These are phyloP conservation scores for Platerodrilus igneus DNA, from an alignment of 2,888 invertebrate species.

Conservation along the genomic window DNA sequence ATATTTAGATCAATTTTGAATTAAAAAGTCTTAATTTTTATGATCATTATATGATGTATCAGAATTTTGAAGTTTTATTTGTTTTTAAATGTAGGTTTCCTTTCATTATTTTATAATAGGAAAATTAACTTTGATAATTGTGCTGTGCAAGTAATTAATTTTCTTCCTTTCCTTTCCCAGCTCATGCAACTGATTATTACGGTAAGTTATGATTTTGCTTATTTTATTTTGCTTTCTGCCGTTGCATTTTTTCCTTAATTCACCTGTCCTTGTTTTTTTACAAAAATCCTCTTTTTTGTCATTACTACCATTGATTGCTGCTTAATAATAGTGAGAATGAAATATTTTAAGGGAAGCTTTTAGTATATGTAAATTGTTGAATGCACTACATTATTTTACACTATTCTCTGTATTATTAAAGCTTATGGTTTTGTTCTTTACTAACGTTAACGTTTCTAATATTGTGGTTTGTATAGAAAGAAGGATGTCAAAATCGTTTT, in stretches of 20 bases:
- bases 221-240: constrained; percentile 28
- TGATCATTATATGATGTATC: no score
- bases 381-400: constrained; percentile 10
- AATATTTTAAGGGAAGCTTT: constrained; percentile 5
- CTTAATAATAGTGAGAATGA: constrained; percentile 11
- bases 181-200: constrained; percentile 98
- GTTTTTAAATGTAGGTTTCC: constrained; percentile 28
- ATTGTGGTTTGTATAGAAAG: no score
- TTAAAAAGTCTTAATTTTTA: no score
- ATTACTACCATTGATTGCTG: constrained; percentile 1
- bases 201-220: constrained; percentile 83
- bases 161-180: constrained; percentile 54
- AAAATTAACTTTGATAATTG: no score
- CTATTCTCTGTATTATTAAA: no score
- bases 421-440: constrained; percentile 16
- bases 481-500: no score
- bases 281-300: constrained; percentile 9
- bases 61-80: constrained; percentile 7
- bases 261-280: constrained; percentile 12
- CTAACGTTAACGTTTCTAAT: no score
- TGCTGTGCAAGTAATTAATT: constrained; percentile 30
- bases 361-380: constrained; percentile 6
- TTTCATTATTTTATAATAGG: constrained; percentile 15
- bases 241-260: constrained; percentile 21
- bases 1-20: no score